Evolutionary conservation across 2,113 vertebrate genomes (phyloP), one percentile per base, ranked within the genome.

Genomic region (Lathamus discolor): DNA sequence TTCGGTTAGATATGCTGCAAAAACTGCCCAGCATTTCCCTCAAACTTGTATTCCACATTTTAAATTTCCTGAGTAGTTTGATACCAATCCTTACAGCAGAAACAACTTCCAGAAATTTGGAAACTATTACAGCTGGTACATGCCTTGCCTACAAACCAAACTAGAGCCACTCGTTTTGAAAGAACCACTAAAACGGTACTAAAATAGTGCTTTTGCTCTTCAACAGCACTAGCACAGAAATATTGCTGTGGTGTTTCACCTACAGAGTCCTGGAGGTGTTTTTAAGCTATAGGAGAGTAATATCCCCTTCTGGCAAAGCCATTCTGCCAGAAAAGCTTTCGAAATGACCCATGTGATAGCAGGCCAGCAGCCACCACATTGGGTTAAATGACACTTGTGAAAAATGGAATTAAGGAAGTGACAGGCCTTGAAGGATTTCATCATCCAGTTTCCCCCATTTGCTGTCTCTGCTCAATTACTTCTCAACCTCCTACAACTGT

Each of bases 351-450:
- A 12, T 9, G 77, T 64, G 83, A 90, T 1, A 64, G 31, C 24
- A 29, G 3, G 16, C 49, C 43, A 84, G 48, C 61, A 94, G 64
- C 77, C 69, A 69, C 77, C 49, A 19, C 0, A 0, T 6, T 43
- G 66, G 82, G 66, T 83, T 82, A 62, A 92, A 76, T 23, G 90
- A 55, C n/a, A 7, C 82, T 81, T 39, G 55, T 87, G 83, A 86
- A 94, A 92, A 87, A 84, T 46, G 63, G 88, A 81, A 90, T 83
- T 88, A 89, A 94, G 79, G 41, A 86, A 92, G 54, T 52, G 67
- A 85, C 80, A 94, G 74, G 64, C 44, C 39, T 67, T 81, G 28
- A 70, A 92, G 59, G 72, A 92, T 96, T 95, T 92, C 70, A 90
- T 92, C 68, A 92, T 25, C 86, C 82, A 55, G 37, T 75, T 85